Evolutionary conservation across 2,113 vertebrate species (phyloP).

Genomic region (Corythoichthys haematopterus): DNA sequence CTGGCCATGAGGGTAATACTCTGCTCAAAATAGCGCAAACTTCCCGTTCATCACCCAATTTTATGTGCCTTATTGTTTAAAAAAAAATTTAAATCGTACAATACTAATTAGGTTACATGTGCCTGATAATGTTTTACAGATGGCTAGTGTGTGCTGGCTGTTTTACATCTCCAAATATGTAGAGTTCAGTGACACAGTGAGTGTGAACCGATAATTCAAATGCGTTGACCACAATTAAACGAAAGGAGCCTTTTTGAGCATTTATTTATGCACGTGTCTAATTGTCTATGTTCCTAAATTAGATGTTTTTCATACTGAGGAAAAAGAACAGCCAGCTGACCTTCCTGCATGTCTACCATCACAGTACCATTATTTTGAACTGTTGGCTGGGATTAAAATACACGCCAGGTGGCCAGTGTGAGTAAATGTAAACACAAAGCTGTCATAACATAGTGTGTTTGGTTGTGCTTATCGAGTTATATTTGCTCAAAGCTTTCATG

Average conservation of each 20-base stretch:
- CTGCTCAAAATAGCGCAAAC: neutral
- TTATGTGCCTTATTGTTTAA: neutral
- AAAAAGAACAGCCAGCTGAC: conserved; percentile 78
- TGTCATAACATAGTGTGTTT: neutral
- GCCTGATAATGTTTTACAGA: conserved; percentile 57
- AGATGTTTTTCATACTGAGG: conserved; percentile 79
- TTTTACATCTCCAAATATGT: conserved; percentile 75
- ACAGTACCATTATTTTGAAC: conserved; percentile 77
- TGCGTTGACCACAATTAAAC: neutral
- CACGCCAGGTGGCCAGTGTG: conserved; percentile 77
- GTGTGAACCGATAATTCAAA: conserved; percentile 13
- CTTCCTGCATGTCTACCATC: conserved; percentile 80
- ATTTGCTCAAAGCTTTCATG: conserved; percentile 65
- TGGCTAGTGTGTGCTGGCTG: conserved; percentile 78
- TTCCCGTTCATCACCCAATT: neutral
- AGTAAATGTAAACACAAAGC: conserved; percentile 11
- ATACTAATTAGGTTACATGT: neutral
- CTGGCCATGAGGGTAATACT: conserved; percentile 59
- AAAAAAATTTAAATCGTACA: neutral
- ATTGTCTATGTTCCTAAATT: conserved; percentile 11
- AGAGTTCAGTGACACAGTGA: conserved; percentile 71
- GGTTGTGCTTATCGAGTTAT: neutral
- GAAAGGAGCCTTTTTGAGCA: neutral
- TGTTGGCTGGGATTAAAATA: conserved; percentile 80
- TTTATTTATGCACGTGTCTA: neutral